Base-by-base conservation (phyloP, 2,797 vertebrate species). In the Trachurus trachurus region DNA sequence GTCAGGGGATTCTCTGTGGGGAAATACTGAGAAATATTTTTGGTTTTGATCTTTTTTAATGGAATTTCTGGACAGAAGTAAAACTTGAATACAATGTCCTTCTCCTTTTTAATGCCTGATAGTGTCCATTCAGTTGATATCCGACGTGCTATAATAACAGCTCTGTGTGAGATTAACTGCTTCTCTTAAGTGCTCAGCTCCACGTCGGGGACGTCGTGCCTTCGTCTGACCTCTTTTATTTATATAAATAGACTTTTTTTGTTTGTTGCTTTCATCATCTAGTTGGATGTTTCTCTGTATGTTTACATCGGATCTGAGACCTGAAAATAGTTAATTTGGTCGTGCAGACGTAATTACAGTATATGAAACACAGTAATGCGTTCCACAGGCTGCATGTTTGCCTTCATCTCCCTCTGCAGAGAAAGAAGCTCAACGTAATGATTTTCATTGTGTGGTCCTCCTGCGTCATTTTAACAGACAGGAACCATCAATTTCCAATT, bases 371-470 rank as follows among this genome's bases (percentile, higher is more conserved):
- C 40, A 34, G 29, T 64, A 56, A 67, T 80, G 67, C 8, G 16
- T 67, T 84, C 80, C 52, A 73, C 69, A 71, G 34, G 26, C 63
- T 19, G 22, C 22, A 19, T 61, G 16, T 82, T 81, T 59, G 42
- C 84, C 75, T 82, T 88, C 72, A 82, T 85, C 84, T 80, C 26
- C 57, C 60, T 74, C 82, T 82, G 81, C 74, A 85, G 82, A 70
- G 86, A 26, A 26, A 76, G 37, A 6, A 57, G 42, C 66, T 71
- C 37, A 34, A 29, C 4, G 0, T 62, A 21, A 52, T 69, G 47
- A 56, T 67, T 87, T 88, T 84, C 80, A 77, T 62, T 88, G 89
- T 90, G 87, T 92, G 87, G 87, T 87, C 85, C 84, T 87, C 85
- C 84, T 68, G 73, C 66, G n/a, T 80, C 74, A 34, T 54, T 56